These are phyloP conservation scores for Ceyx erithaca DNA, from an alignment of 2,797 vertebrate species.

Conservation along the genomic window DNA sequence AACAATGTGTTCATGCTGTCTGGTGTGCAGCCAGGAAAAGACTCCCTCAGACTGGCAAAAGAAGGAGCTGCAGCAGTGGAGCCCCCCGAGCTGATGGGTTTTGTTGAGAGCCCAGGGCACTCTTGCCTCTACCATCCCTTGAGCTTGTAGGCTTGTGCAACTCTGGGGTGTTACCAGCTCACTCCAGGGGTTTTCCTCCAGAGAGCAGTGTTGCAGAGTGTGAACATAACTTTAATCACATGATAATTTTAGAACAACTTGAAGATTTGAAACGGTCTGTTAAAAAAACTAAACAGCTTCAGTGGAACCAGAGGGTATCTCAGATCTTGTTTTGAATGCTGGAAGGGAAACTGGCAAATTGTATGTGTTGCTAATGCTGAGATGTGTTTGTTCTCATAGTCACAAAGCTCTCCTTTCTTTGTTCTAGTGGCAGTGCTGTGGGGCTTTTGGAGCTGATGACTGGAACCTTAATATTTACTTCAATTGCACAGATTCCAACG, in stretches of 20 bases:
- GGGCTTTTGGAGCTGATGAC: constrained; percentile 95
- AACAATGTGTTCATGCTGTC: background rate
- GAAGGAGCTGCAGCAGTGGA: background rate
- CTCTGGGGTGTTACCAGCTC: background rate
- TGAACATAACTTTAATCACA: background rate
- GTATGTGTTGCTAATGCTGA: background rate
- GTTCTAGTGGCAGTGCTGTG: constrained; percentile 97
- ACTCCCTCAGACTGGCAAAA: background rate
- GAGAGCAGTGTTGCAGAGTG: background rate
- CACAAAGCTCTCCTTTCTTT: constrained; percentile 43
- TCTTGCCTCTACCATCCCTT: background rate
- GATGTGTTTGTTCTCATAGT: background rate
- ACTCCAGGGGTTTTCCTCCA: background rate
- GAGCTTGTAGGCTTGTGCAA: background rate
- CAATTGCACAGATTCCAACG: constrained; percentile 98
- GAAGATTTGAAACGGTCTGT: background rate
- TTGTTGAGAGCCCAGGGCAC: background rate
- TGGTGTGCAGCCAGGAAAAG: background rate
- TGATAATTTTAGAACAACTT: background rate
- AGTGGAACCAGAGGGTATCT: background rate
- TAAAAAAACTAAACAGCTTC: background rate
- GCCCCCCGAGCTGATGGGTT: background rate
- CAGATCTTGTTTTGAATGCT: background rate
- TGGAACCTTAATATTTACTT: constrained; percentile 99
- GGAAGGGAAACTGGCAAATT: background rate